Base-by-base conservation (phyloP, 1,140 invertebrate species). In the Mya arenaria region DNA sequence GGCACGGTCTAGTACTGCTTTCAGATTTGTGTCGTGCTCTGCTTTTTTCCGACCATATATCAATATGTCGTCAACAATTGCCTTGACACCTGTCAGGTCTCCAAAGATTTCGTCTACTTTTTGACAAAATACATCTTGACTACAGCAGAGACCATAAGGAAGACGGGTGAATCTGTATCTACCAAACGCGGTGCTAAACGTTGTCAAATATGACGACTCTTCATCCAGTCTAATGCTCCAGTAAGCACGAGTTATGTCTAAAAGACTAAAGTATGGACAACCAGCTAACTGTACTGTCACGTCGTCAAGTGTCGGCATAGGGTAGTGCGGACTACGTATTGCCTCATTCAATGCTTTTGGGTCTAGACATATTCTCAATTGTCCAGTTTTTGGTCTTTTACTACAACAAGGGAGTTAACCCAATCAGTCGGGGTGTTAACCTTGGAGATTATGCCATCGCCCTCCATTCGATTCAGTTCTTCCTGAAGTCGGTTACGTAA, bases 291-390 rank as follows among this genome's bases (percentile, higher is more conserved):
- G 25, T n/a, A 44, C 39, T 36, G 66, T 69, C 36, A 69, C 66
- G 37, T 66, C 63, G 10, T 66, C 63, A 32, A 66, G 8, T 17
- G 63, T 66, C 5, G 10, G 34, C 25, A 66, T 66, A 32, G 17
- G 63, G 63, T 66, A 66, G 37, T 66, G 63, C 25, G 63, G 63
- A n/a, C 92, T 82, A 85, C 91, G 92, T 17, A 94, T 91, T 58
- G 82, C 87, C 71, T 89, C 88, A 88, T 94, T 94, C 72, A 94
- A 86, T 55, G 93, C 89, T 58, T 83, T 88, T 1, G 94, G 94
- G 88, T 94, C 94, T n/a, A 94, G 71, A 86, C 93, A 94, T 36
- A 94, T 87, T 62, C 94, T 83, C n/a, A 94, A 62, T 52, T 90
- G 79, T 39, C 90, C 90, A 48, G 82, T 68, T 65, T 82, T 73